Base-by-base conservation (phyloP, 1,140 invertebrate genomes). In the Trichonephila clavipes region DNA sequence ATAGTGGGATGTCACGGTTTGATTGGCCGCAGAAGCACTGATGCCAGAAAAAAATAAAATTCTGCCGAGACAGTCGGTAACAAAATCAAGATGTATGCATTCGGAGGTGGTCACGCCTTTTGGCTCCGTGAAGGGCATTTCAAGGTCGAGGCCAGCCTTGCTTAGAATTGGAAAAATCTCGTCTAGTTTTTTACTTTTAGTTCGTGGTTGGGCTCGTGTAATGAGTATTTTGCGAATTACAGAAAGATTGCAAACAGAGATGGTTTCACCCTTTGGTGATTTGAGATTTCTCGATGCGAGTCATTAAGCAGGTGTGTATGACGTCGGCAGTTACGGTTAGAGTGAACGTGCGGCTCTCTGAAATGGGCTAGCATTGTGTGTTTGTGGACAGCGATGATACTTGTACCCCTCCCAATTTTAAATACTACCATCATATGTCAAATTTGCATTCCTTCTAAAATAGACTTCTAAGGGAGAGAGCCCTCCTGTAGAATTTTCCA, bases 111-210 rank as follows among this genome's bases (percentile, higher is more conserved):
- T 87, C 85, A 87, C 85, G 85, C 85, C 85, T 87, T 87, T 87
- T 64, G 61, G 44, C 7, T 87, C 58, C 59, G 59, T 87, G 85
- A 61, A 87, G 85, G 85, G 85, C 59, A 87, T 87, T 87, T 87
- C 85, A 87, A 87, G 85, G 85, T 87, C 85, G 28, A 61, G 28
- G 28, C 5, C 59, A n/a, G 19, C 85, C 59, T 61, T 59, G 28
- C 59, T 64, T 77, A 24, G 28, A 34, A 77, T 34, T 77, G 28
- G 69, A 77, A 77, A 77, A 77, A 77, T 40, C 72, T 40, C 24
- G 18, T 8, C 16, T 34, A 19, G 14, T 34, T 34, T 77, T 77
- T 77, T 40, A 40, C 28, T 77, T 34, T 40, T 77, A 77, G 12
- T 34, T 77, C 62, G 16, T 64, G 62, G 18, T 64, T 77, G 28